Conservation (phyloP, 2,113 vertebrate species). For the Kryptolebias marmoratus region DNA sequence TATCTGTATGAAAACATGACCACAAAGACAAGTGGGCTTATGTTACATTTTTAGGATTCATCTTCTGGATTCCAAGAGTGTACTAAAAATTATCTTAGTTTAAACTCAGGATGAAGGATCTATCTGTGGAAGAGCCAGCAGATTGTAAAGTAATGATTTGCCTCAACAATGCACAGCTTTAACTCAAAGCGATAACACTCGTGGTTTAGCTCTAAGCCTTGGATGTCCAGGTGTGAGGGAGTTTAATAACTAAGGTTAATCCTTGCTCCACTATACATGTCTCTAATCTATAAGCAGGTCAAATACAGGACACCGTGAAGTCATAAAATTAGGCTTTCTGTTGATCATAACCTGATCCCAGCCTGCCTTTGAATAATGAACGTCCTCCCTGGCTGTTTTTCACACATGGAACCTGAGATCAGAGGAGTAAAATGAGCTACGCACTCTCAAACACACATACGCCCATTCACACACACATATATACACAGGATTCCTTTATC, state of each 20-base stretch:
- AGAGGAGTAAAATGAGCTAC: constrained; percentile 78
- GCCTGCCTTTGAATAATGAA: constrained; percentile 88
- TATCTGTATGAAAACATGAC: too few species aligned
- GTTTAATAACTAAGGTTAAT: constrained; percentile 19
- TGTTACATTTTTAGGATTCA: too few species aligned
- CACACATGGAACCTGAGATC: constrained; percentile 85
- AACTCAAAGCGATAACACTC: constrained; percentile 17
- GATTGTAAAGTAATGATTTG: constrained; percentile 7
- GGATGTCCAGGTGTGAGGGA: background rate
- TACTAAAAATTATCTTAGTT: background rate
- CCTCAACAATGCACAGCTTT: background rate
- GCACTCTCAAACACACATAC: constrained; percentile 24
- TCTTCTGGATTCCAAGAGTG: too few species aligned
- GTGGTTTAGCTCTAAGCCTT: constrained; percentile 2
- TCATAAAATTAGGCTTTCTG: constrained; percentile 71
- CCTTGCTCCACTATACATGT: constrained; percentile 15
- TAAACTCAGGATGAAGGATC: background rate
- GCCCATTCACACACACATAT: constrained; percentile 21
- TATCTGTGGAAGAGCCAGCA: background rate
- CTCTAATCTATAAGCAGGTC: constrained; percentile 32
- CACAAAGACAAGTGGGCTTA: too few species aligned
- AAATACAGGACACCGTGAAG: constrained; percentile 43
- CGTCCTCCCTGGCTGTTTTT: constrained; percentile 76
- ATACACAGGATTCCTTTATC: constrained; percentile 22
- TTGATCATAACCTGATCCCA: constrained; percentile 82